phyloP scores from a whole-genome alignment of 2,888 invertebrate species.

The Anaspis maculata region DNA sequence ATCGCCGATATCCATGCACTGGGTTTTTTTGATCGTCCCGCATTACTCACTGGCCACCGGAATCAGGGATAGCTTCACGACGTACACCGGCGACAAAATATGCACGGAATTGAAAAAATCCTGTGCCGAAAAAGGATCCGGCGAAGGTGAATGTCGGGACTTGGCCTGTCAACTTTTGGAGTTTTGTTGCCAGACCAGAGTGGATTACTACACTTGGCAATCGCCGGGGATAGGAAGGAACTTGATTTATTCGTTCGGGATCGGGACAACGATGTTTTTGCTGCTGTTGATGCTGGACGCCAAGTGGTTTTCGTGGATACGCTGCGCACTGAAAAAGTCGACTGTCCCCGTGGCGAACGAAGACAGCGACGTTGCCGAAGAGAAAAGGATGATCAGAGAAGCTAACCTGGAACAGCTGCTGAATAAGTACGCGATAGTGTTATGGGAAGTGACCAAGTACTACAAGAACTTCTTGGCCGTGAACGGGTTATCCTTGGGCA shows the following conservation, averaged over 20 bases:
- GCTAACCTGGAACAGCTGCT: conserved; percentile 37
- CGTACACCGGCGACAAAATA: conserved; percentile 21
- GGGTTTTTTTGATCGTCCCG: conserved; percentile 63
- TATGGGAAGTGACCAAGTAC: conserved; percentile 68
- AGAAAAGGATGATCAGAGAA: conserved; percentile 44
- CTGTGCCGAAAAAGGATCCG: conserved; percentile 6
- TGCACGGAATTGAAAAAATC: conserved; percentile 15
- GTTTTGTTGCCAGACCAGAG: conserved; percentile 15
- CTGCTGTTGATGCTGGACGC: conserved; percentile 60
- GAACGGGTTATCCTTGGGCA: conserved; percentile 55
- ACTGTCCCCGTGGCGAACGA: conserved; percentile 22
- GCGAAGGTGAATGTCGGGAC: conserved; percentile 32
- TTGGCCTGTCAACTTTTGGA: conserved; percentile 14
- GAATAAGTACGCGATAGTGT: conserved; percentile 47
- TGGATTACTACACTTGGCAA: conserved; percentile 54
- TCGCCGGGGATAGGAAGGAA: conserved; percentile 64
- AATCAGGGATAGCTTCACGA: conserved; percentile 36
- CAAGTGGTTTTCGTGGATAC: conserved; percentile 45
- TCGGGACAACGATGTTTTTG: conserved; percentile 51
- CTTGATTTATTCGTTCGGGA: conserved; percentile 49
- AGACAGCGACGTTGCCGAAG: conserved; percentile 50
- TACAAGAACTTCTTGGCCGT: conserved; percentile 63
- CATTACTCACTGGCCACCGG: conserved; percentile 54
- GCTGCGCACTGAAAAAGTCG: conserved; percentile 16
- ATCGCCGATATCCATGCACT: conserved; percentile 54